Base-by-base conservation (phyloP, 1,140 invertebrate genomes). In the Drosophila kohkoa region DNA sequence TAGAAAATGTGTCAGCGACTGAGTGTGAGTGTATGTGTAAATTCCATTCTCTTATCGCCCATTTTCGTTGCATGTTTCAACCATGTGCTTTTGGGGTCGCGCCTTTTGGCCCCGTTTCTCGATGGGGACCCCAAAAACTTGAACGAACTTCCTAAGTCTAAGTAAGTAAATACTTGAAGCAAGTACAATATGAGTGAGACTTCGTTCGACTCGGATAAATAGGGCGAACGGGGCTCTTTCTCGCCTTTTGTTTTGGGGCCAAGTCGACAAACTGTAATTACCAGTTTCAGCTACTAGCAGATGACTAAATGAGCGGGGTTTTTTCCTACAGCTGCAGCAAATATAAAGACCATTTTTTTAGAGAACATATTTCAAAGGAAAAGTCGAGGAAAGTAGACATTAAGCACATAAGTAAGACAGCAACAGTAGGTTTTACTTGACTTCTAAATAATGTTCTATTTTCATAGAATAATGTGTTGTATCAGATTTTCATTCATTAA, bases 61-160 rank as follows among this genome's bases (percentile, higher is more conserved):
- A 78, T 86, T 81, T 87, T 70, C 78, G 71, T 79, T 79, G 67
- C 82, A 70, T 79, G 75, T 60, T 79, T 60, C 30, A 71, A 28
- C 32, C 59, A 49, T 75, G 41, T 32, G 11, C 28, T 74, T 74
- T 77, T 85, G 65, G 63, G 81, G 81, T 83, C 66, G 78, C 82
- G 75, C 79, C 59, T 72, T 71, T 73, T 86, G 79, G 70, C 82
- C 82, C 51, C 65, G 25, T 64, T 83, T 67, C 48, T 71, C 46
- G 38, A 64, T 25, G 46, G 15, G 38, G 46, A 35, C 16, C 45
- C 52, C 43, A 71, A 75, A 73, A 70, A 63, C 45, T 68, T 77
- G 32, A 65, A 65, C 46, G 43, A 70, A 66, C 76, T 75, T 75
- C 43, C 72, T 55, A 25, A 48, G 13, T 20, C 5, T 16, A 38